Evolutionary conservation across 2,113 vertebrate genomes (phyloP), one percentile per base, ranked within the genome.

Genomic region (Labrus mixtus): DNA sequence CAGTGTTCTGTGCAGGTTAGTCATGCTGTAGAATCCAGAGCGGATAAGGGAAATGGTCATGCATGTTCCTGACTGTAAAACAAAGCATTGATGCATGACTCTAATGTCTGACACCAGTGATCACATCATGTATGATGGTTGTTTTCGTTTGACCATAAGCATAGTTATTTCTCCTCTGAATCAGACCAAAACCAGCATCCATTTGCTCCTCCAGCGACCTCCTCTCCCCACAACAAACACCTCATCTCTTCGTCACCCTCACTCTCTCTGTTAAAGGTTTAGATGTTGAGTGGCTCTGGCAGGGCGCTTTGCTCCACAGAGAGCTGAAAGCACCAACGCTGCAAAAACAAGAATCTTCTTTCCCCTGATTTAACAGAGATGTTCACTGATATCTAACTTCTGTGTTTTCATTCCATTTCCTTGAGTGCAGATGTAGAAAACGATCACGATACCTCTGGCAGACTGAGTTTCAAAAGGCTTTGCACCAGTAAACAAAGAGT

Each of bases 181-280:
- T 56, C 22, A 6, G 7, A 69, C 41, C 22, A 10, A 19, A 53
- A 19, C 17, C 19, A 62, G 15, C 46, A 37, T 72, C 33, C 15
- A 54, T 70, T 64, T 71, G 8, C 48, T 48, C 55, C 50, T 69
- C 10, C 17, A 13, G 19, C 15, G n/a, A 43, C 37, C 39, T 57
- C n/a, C 2, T 68, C 78, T 69, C 41, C 50, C 11, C 75, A 54
- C 36, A 63, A 29, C 45, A 58, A 59, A 69, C 75, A 64, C 37
- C 45, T 68, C 63, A 9, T 65, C 58, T 51, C 19, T 51, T 46
- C 58, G 22, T 60, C 64, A 12, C 58, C 54, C 64, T 64, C 58
- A 46, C 64, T 64, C 53, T 59, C 23, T 68, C 62, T 20, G 39
- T 67, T 43, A 33, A 11, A 41, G 8, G 39, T 41, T 41, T 41